Base-by-base conservation (phyloP, 2,797 vertebrate species). In the Periparus ater region DNA sequence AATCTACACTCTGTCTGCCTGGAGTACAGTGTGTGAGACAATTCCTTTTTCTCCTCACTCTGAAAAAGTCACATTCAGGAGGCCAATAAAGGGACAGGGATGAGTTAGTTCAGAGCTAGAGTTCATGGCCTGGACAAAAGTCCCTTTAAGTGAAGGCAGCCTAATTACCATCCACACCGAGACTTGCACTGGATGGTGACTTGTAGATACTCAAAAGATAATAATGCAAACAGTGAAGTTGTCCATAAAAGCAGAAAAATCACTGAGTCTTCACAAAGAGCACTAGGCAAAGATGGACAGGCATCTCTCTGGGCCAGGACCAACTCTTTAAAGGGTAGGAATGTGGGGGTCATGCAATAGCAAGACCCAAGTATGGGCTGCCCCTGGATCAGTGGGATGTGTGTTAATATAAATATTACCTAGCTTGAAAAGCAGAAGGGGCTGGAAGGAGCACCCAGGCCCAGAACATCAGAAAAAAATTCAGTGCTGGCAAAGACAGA, bases 51-150 rank as follows among this genome's bases (percentile, higher is more conserved):
- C 50, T 74, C 77, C 71, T 79, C 25, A 38, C 47, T 68, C 68
- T 48, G 72, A 77, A 90, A 88, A 93, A 30, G n/a, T n/a, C 65
- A 60, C 66, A 58, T 92, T 92, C 66, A 82, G 45, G 38, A 88
- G 66, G 70, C 26, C 36, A 77, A 18, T 19, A 72, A 84, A 89
- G n/a, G 51, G 34, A 81, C 40, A 76, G 85, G 29, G 17, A 13
- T 8, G 44, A 80, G n/a, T 85, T 65, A 72, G 72, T 29, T 87
- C 42, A 61, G 70, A 83, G 23, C 66, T 58, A 32, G 22, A 44
- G 61, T 61, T 94, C 75, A 82, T 9, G 25, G 70, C 76, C 40
- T 0, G 2, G 88, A 48, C 40, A 80, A 54, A 88, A 77, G 30
- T 55, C 32, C 14, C 14, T 25, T 55, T 50, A 76, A 86, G 66